Conservation (phyloP, 2,113 vertebrate species). For the Okapia johnstoni region DNA sequence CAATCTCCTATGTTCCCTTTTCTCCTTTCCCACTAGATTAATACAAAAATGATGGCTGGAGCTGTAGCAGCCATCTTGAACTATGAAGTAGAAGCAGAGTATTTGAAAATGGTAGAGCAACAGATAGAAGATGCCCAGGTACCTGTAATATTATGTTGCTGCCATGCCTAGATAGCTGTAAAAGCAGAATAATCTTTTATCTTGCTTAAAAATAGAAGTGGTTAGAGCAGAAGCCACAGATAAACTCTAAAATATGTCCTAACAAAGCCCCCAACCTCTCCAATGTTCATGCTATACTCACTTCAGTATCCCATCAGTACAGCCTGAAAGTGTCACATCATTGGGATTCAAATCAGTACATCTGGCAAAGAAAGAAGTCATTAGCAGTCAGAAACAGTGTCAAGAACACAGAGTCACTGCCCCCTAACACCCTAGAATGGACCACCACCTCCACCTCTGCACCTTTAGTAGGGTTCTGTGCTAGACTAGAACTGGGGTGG, state of each 20-base stretch:
- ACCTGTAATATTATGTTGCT: neutral
- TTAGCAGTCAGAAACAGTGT: neutral
- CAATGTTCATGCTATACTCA: neutral
- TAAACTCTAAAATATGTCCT: neutral
- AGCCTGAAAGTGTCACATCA: conserved; percentile 50
- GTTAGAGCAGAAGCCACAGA: neutral
- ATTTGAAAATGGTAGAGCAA: neutral
- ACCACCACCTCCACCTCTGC: neutral
- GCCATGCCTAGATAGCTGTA: neutral
- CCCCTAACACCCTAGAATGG: neutral
- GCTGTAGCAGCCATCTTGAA: neutral
- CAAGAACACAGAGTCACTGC: neutral
- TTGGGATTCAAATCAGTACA: conserved; percentile 13
- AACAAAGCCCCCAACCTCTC: neutral
- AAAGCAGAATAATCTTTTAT: neutral
- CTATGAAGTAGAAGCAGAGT: neutral
- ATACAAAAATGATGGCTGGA: neutral
- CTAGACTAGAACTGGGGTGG: neutral
- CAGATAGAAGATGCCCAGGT: neutral
- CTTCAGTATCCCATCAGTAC: conserved; percentile 57
- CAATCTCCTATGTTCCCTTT: neutral
- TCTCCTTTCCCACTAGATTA: neutral
- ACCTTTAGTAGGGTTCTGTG: neutral
- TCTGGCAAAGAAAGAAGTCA: conserved; percentile 34
- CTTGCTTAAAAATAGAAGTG: neutral